Conservation (phyloP, 2,797 vertebrate genomes). For the Choloepus didactylus region DNA sequence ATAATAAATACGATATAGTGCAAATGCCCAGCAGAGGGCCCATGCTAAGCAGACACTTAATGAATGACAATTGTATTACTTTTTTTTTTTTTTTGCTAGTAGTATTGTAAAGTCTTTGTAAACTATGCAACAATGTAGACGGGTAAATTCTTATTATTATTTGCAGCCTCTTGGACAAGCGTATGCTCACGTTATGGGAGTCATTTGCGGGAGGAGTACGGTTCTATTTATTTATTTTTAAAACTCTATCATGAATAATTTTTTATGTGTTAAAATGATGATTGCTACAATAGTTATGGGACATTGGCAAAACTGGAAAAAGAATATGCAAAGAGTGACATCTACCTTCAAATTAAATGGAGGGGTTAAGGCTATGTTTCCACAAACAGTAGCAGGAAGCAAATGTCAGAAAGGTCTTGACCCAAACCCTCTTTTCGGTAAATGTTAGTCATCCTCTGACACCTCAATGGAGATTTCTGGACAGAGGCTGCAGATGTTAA, state of each 20-base stretch:
- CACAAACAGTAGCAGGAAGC: conserved; percentile 82
- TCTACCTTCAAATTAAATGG: conserved; percentile 33
- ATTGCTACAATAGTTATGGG: neutral
- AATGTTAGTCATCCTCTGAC: conserved; percentile 72
- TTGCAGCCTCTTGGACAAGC: neutral
- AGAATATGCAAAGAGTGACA: neutral
- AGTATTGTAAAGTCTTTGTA: neutral
- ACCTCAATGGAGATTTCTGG: conserved; percentile 69
- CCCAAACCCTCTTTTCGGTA: neutral
- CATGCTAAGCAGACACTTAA: neutral
- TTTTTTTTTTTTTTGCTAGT: neutral
- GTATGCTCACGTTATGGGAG: neutral
- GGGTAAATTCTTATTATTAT: neutral
- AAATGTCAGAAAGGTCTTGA: conserved; percentile 69
- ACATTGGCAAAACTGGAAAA: neutral
- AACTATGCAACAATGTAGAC: neutral
- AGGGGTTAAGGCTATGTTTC: conserved; percentile 49
- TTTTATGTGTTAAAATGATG: neutral
- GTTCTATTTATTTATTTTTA: neutral
- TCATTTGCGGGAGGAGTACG: neutral
- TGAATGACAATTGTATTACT: neutral
- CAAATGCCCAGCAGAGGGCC: neutral
- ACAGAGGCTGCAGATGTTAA: neutral
- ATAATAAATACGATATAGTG: neutral
- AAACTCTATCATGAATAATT: neutral